Evolutionary conservation across 1,140 invertebrate genomes (phyloP), one percentile per base, ranked within the genome.

Genomic region (Gryllus bimaculatus): DNA sequence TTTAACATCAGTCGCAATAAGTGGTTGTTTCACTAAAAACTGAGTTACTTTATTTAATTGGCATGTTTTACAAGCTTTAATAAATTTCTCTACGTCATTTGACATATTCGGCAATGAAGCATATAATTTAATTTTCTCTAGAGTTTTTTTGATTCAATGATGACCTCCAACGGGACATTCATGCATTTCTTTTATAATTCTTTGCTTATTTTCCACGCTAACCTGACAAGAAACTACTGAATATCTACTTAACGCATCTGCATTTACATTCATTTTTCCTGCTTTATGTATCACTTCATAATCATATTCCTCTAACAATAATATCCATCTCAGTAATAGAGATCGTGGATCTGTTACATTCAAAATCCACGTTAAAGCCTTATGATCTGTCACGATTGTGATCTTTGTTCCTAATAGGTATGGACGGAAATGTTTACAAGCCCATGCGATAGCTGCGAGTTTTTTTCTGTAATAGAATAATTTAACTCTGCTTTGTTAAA

Each of bases 401-500:
- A 88, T 86, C 48, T 84, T 80, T n/a, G 47, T 83, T n/a, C 82
- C 83, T 66, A 83, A 81, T 15, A 87, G 39, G 82, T 88, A 90
- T 20, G 84, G 83, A 79, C 84, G 79, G 80, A 89, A 89, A 49
- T 88, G 83, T 77, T 86, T 81, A 0, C 86, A 82, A 3, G 84
- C 84, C 83, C 84, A 87, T 3, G 89, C 81, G 8, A 87, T 85
- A 0, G 85, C 85, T 21, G 85, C 79, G 8, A 79, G 82, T 86
- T 85, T 82, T 81, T 82, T 84, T 85, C 89, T 82, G 80, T 87
- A 13, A 75, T 78, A 15, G 54, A 73, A 76, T 81, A 81, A 21
- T 79, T 76, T 21, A 15, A 4, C 73, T 81, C 81, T 10, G 81
- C 80, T 73, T 82, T 81, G 21, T 81, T 83, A 18, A 85, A 78